These are phyloP conservation scores for Ciona savignyi DNA, from an alignment of 23 tunicate genomes.

Conservation along the genomic window DNA sequence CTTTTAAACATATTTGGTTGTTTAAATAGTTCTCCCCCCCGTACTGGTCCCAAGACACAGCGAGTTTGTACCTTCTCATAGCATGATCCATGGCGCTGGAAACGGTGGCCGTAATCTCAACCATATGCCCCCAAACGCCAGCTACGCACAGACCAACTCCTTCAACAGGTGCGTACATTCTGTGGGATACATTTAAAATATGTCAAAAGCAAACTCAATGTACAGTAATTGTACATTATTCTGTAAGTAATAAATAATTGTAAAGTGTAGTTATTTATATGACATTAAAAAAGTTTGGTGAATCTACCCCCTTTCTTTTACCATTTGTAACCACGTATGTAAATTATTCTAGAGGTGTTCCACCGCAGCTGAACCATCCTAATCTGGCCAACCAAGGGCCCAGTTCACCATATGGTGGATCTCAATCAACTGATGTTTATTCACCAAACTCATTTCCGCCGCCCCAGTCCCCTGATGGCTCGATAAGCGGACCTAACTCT, in stretches of 20 bases:
- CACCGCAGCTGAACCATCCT: slow-evolving; percentile 16
- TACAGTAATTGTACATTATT: neutral
- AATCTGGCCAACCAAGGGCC: slow-evolving; percentile 40
- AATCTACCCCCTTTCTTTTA: neutral
- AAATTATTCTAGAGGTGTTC: neutral
- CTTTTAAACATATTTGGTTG: too few species aligned
- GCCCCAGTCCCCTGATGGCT: slow-evolving; percentile 81
- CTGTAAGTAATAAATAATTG: neutral
- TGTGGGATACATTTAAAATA: too few species aligned
- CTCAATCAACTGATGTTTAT: slow-evolving; percentile 26
- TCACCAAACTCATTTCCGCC: slow-evolving; percentile 18
- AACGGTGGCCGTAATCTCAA: slow-evolving; percentile 8
- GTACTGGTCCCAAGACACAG: slow-evolving; percentile 97
- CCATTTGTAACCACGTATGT: neutral
- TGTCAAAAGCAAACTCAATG: neutral
- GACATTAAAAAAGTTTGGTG: neutral
- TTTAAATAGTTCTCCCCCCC: slow-evolving; percentile 81
- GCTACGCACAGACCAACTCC: slow-evolving; percentile 11
- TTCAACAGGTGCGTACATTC: neutral
- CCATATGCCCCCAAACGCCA: slow-evolving; percentile 83
- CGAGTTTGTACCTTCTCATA: slow-evolving; percentile 93
- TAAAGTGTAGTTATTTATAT: neutral
- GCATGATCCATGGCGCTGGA: slow-evolving; percentile 54
- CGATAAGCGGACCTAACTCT: slow-evolving; percentile 76
- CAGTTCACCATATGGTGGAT: slow-evolving; percentile 41